These are phyloP conservation scores for Laspeyria flexula DNA, from an alignment of 2,888 invertebrate species.

Conservation along the genomic window DNA sequence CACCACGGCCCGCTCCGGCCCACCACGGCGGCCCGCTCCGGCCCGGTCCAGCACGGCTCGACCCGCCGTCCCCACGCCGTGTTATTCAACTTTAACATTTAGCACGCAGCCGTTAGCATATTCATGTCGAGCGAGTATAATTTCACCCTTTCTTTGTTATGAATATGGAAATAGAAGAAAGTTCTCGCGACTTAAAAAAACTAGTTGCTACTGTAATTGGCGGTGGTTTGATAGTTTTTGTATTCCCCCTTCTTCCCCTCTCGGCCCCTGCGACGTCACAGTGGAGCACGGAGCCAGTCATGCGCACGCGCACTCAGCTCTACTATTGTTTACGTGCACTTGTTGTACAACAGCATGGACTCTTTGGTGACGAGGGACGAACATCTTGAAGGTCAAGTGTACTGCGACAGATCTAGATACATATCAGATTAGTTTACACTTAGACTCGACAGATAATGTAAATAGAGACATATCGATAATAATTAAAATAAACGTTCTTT, in stretches of 20 bases:
- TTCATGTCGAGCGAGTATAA: constrained; percentile 73
- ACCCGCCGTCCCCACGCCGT: constrained; percentile 45
- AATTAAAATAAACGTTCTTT: too few species aligned
- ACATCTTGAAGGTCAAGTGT: constrained; percentile 29
- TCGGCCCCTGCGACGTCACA: constrained; percentile 16
- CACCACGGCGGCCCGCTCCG: constrained; percentile 9
- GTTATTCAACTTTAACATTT: constrained; percentile 85
- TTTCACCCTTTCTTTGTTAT: constrained; percentile 83
- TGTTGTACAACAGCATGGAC: too few species aligned
- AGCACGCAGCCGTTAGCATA: constrained; percentile 73
- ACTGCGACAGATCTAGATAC: constrained; percentile 3
- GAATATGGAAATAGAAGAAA: constrained; percentile 83
- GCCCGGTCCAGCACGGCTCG: constrained; percentile 18
- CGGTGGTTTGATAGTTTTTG: constrained; percentile 65
- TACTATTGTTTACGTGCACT: constrained; percentile 8
- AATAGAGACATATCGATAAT: constrained; percentile 26
- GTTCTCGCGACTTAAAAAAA: constrained; percentile 81
- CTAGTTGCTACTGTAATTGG: constrained; percentile 78
- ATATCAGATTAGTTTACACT: constrained; percentile 36
- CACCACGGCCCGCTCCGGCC: constrained; percentile 23
- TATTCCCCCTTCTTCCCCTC: constrained; percentile 16
- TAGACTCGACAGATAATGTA: too few species aligned
- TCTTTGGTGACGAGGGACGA: too few species aligned
- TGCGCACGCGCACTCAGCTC: constrained; percentile 11
- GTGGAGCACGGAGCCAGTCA: constrained; percentile 24